Evolutionary conservation across 2,888 invertebrate species (phyloP), one percentile per base, ranked within the genome.

Genomic region (Ormia ochracea): DNA sequence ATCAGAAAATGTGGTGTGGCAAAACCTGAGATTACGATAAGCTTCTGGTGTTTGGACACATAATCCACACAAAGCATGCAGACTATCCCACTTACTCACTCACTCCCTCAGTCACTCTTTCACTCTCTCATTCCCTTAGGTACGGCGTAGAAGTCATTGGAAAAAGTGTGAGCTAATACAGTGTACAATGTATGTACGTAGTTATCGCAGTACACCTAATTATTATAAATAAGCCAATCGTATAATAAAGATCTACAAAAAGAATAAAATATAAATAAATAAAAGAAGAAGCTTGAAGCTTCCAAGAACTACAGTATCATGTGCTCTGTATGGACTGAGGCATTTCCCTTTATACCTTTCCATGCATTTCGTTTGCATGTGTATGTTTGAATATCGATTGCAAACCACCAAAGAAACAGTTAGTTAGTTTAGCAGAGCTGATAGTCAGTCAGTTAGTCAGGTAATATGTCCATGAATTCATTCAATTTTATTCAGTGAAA

Each of bases 181-280:
- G 52, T 17, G 23, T 28, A 50, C 52, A 52, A 50, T 52, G 54
- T 54, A 58, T 31, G 58, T 70, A 75, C 45, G 54, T 76, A 76
- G 69, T 76, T 69, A 69, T 69, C 63, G 56, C 85, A 85, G 85
- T 85, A 87, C 87, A 87, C 88, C 87, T 87, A 88, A 87, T 87
- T 87, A 88, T 87, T 87, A 88, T 88, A 88, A 87, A 87, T 88
- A 87, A 87, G 87, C 87, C 88, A 87, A 88, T 87, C 88, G 86
- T 84, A 86, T 86, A 87, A 88, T 87, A 87, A 87, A 87, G 86
- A 88, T 87, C 88, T 86, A 73, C 54, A 21, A 69, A 56, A 19
- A 14, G 21, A n/a, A 48, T 38, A 38, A 31, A 63, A 43, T 36
- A 45, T 59, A 77, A 69, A 74, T 45, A n/a, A n/a, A n/a, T n/a